Evolutionary conservation across 2,113 vertebrate species (phyloP).

Genomic region (cattle (Bos taurus)): DNA sequence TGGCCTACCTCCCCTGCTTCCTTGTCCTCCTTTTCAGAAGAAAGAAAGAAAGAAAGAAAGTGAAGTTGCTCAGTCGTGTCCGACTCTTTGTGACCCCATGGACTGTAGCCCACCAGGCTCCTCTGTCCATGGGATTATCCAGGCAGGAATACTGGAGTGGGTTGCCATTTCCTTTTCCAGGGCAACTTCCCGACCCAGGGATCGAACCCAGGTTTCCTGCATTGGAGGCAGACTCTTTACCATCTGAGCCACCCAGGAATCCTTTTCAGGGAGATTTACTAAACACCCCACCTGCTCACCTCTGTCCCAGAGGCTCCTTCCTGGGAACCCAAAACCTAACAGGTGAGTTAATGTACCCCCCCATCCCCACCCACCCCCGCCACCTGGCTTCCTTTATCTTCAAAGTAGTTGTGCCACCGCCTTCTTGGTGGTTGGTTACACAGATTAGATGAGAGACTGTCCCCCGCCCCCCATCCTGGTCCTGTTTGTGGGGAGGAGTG

Average conservation of each 20-base stretch:
- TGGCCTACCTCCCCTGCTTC: background rate
- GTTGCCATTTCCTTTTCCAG: background rate
- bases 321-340: background rate
- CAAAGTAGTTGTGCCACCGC: background rate
- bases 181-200: background rate
- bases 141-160: background rate
- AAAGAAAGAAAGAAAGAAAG: background rate
- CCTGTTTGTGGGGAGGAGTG: background rate
- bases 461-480: accelerated
- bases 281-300: background rate
- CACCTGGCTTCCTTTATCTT: background rate
- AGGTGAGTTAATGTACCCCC: background rate
- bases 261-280: background rate
- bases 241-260: background rate
- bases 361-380: background rate
- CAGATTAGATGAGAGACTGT: background rate
- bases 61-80: background rate
- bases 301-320: background rate
- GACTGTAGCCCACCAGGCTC: background rate
- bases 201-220: background rate
- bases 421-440: background rate
- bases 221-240: background rate
- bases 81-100: background rate
- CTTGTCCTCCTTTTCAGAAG: background rate
- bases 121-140: background rate